phyloP scores from a whole-genome alignment of 2,113 vertebrate species.

The Urocolius indicus region DNA sequence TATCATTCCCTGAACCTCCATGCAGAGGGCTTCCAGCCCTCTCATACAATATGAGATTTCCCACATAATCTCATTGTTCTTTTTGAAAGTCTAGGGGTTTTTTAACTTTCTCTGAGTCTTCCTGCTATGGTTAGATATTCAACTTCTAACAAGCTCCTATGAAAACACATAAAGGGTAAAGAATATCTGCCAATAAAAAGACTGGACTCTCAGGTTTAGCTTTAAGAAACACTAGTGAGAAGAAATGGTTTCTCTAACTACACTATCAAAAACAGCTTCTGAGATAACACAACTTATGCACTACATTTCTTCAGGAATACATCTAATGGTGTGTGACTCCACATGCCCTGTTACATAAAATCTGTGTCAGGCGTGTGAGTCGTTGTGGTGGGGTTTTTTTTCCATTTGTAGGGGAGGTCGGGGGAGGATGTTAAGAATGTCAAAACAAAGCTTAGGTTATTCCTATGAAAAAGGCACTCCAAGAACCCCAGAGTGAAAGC shows the following conservation, averaged over 20 bases:
- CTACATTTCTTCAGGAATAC: not conserved
- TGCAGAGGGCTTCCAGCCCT: not conserved
- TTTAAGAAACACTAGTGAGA: not conserved
- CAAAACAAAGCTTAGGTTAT: not conserved
- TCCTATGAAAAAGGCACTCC: not conserved
- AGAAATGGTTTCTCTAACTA: not conserved
- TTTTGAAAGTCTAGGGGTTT: not conserved
- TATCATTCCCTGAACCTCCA: not conserved
- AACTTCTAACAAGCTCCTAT: not conserved
- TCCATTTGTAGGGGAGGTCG: not conserved
- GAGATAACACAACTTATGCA: not conserved
- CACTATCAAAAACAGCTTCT: not conserved
- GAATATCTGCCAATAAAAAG: not conserved
- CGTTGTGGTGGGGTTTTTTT: not conserved
- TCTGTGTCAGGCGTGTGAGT: not conserved
- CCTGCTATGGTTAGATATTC: not conserved
- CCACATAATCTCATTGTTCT: not conserved
- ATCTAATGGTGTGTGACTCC: not conserved
- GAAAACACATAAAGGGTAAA: conserved; percentile 13
- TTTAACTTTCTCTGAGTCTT: not conserved
- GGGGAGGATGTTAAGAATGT: not conserved
- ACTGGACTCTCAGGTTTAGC: not conserved
- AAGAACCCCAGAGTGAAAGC: not conserved
- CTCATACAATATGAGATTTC: not conserved
- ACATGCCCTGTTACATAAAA: not conserved